Evolutionary conservation across 37 sponge, comb jelly and placozoan genomes (phyloP), one percentile per base, ranked within the genome.

Genomic region (Beroe ovata): DNA sequence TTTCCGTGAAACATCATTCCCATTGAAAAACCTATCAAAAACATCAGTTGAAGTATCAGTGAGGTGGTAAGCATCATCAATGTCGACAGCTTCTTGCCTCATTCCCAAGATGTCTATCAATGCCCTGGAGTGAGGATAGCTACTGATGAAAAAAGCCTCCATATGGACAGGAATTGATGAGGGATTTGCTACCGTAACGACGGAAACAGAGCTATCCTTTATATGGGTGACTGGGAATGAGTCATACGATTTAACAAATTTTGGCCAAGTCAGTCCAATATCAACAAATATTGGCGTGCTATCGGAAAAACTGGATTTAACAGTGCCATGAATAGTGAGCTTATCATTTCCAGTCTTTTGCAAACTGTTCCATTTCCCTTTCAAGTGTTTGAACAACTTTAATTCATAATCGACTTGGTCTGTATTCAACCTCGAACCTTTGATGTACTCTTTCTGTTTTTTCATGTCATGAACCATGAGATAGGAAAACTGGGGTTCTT

Each of bases 381-480:
- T 39, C 36, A 77, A 54, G 38, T 77, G 84, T 42, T 77, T 77
- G 28, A 42, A 77, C 28, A 77, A 35, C 28, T 77, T 77, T 19
- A 77, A 29, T 42, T 77, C 84, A 35, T 77, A 77, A 36, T 77
- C 84, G 11, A 77, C 47, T 77, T 77, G 84, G 84, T 77, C 84
- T 8, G 18, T 32, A 35, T 77, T 77, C n/a, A 77, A 25, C 18
- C 47, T 33, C 26, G 19, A 36, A 21, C 84, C 84, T 40, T 77
- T 77, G 47, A 77, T 18, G 47, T 36, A 77, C 84, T 77, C 84
- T 42, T 42, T 77, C 54, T 77, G 84, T 20, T 77, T 77, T 35
- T 42, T 77, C 14, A 39, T 23, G 41, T 77, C 84, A 40, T 42
- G 54, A n/a, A 35, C 41, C 54, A 77, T 39, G 47, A 77, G 84